Evolutionary conservation across 2,888 invertebrate species (phyloP), one percentile per base, ranked within the genome.

Genomic region (Spisula solida): DNA sequence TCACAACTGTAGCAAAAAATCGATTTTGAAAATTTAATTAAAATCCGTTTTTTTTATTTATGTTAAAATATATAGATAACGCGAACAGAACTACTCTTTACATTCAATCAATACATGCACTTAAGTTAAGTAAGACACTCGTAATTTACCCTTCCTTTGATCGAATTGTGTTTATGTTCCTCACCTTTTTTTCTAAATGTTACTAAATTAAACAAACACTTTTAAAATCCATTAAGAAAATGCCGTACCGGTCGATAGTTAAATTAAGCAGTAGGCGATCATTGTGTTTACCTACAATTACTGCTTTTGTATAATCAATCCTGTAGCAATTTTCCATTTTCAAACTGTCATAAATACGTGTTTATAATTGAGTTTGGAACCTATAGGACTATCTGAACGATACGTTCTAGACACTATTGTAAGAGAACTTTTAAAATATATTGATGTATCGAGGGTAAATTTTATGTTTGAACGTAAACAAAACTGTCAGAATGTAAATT

Each of bases 281-380:
- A 34, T 31, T 75, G 14, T 34, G 75, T 75, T 75, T 75, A 18
- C 29, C 18, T 75, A 34, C 29, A 75, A 34, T 34, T 75, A 75
- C 34, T 75, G 75, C 34, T 75, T 31, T 75, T 75, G 75, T 75
- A 18, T 31, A 34, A 75, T 31, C 34, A 34, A 6, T 16, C 2
- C 12, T 29, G 75, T 31, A 34, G 31, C 34, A 75, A 75, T 75
- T 75, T 75, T 34, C 75, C 16, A 25, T 75, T 34, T 75, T 34
- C 18, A 75, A 75, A 31, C 34, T 75, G 75, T 75, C 25, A 75
- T 75, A 75, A 75, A 75, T 75, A 75, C 75, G 4, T 16, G 0
- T 75, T n/a, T 60, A 31, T 31, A 75, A 75, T 75, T 75, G 75
- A 31, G 75, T 31, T 75, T 75, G 75, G 31, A 75, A 31, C 31